Base-by-base conservation (phyloP, 2,797 vertebrate species). In the Cuculus canorus region DNA sequence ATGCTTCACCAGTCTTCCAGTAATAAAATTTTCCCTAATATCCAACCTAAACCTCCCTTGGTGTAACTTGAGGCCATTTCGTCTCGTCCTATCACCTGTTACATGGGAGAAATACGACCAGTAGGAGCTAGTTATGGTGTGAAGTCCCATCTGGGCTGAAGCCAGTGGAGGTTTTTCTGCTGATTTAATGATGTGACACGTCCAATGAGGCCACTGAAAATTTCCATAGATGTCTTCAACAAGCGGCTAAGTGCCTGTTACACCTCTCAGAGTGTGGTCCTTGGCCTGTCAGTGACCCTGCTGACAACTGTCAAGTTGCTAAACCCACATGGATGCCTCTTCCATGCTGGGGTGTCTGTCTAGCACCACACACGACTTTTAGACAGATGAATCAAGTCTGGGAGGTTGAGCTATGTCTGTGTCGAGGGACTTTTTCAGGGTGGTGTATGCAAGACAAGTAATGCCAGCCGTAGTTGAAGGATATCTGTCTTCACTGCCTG, bases 231-330 rank as follows among this genome's bases (percentile, higher is more conserved):
- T 84, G 45, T 19, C 32, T 39, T 56, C 35, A 53, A 17, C 7
- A 56, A 59, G 23, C 9, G 35, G 10, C 21, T n/a, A 53, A 61
- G 56, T 11, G 17, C 15, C 23, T 64, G 19, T 18, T 48, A 37
- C 27, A 61, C 11, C 10, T 5, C 10, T 15, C n/a, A 5, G 27
- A 50, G 5, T 57, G 32, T 53, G 7, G 9, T 53, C 25, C n/a
- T 68, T 37, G 33, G 13, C 32, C 53, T 70, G 15, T 8, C 45
- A 39, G 2, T 17, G 2, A 4, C 22, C 16, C 23, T 27, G 14
- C 2, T 84, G 43, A 27, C 17, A 7, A 2, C 0, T 7, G 5
- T 17, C 60, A 59, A 24, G 5, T 2, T 41, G 19, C 5, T 14
- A 63, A 2, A 3, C 11, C 35, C 45, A 21, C 4, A 2, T 7